Percentiles rank a stretch among this genome's conserved stretches.
Conservation (phyloP, 2,797 vertebrate genomes). For the Rhinichthys osculus region DNA sequence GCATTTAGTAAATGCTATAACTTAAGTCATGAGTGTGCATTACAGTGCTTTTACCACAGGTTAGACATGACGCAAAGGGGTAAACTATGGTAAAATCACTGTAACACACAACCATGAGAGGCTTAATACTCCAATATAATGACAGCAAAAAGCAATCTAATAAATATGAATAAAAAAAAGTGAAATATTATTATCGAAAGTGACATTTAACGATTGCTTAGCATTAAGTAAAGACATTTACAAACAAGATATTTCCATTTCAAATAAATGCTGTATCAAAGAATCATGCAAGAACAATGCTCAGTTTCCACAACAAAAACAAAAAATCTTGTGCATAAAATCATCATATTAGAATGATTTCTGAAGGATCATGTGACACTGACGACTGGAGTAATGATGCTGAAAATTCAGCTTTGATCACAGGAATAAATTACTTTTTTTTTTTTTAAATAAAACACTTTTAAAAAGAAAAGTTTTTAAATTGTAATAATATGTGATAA, state of each 20-base stretch:
- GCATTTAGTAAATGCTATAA: not conserved
- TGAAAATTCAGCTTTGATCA: not conserved
- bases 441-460: not conserved
- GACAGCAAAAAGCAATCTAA: not conserved
- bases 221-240: not conserved
- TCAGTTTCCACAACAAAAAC: too few species aligned
- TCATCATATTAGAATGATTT: not conserved
- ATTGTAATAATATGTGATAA: not conserved
- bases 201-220: not conserved
- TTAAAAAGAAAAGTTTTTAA: not conserved
- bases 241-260: not conserved
- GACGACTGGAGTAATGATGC: not conserved
- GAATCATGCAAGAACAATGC: not conserved
- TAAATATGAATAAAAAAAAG: too few species aligned
- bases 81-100: not conserved
- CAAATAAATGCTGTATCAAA: not conserved
- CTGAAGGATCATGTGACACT: not conserved
- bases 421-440: not conserved
- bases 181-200: not conserved
- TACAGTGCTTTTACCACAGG: constrained; percentile 4
- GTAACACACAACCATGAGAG: not conserved
- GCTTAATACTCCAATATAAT: not conserved
- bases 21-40: not conserved
- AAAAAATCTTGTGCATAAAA: too few species aligned
- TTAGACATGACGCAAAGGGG: not conserved